A percentile compares a stretch with the other conserved stretches of the same genome.
Evolutionary conservation across 2,113 vertebrate genomes (phyloP).

Genomic region (Romanogobio albipinnatus): DNA sequence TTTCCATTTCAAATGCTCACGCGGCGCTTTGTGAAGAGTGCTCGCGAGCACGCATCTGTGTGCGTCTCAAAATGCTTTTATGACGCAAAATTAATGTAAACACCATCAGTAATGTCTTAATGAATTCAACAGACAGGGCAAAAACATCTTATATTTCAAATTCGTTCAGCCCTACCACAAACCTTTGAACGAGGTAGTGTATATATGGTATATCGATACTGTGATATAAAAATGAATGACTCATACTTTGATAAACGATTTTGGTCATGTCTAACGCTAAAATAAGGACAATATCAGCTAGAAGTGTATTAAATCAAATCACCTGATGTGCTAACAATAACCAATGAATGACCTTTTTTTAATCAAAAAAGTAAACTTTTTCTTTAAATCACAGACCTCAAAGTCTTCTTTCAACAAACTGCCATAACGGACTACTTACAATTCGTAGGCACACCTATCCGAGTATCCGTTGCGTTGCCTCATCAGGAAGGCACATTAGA

Average conservation of each 20-base stretch:
- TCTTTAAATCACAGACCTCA: not conserved
- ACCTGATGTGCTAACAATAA: not conserved
- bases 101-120: too few species aligned
- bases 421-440: not conserved
- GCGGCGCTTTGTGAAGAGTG: too few species aligned
- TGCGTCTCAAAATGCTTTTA: too few species aligned
- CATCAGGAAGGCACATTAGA: not conserved
- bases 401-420: not conserved
- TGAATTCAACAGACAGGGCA: too few species aligned
- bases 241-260: not conserved
- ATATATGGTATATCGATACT: not conserved
- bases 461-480: not conserved
- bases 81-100: too few species aligned
- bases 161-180: too few species aligned
- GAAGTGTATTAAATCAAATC: not conserved
- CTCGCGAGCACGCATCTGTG: too few species aligned
- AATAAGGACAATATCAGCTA: constrained; percentile 2
- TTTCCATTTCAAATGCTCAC: too few species aligned
- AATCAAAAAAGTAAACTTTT: too few species aligned
- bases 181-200: not conserved
- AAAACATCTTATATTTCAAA: too few species aligned
- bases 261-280: not conserved
- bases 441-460: not conserved
- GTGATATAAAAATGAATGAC: not conserved
- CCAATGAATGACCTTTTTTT: not conserved